These are phyloP conservation scores for Gari tellinella DNA, from an alignment of 2,888 invertebrate genomes.

Conservation along the genomic window DNA sequence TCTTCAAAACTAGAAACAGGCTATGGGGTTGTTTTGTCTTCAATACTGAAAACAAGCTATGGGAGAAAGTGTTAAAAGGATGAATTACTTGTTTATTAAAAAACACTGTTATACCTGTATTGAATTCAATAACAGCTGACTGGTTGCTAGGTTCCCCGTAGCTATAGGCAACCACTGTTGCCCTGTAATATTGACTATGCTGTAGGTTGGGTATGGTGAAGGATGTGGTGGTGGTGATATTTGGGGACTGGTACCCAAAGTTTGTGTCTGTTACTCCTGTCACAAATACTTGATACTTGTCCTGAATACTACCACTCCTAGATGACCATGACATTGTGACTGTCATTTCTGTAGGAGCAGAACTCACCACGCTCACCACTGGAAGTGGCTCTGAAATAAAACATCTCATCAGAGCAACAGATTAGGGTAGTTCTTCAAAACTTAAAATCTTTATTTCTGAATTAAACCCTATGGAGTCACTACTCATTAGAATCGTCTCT, in stretches of 20 bases:
- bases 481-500: no score
- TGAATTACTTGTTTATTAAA: neutral
- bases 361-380: conserved; percentile 43
- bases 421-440: no score
- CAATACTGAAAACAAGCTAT: no score
- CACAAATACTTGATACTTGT: conserved; percentile 40
- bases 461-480: no score
- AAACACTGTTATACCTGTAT: conserved; percentile 62
- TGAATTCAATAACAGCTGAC: conserved; percentile 56
- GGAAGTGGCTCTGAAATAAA: conserved; percentile 61
- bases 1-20: no score
- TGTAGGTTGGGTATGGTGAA: conserved; percentile 60
- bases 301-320: conserved; percentile 50
- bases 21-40: no score
- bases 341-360: conserved; percentile 36
- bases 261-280: conserved; percentile 32
- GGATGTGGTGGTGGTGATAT: conserved; percentile 24
- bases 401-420: no score
- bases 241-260: conserved; percentile 29
- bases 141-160: conserved; percentile 60
- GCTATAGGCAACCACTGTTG: conserved; percentile 66
- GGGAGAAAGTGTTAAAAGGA: no score
- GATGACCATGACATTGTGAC: conserved; percentile 58
- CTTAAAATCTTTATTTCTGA: no score
- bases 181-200: conserved; percentile 66